Base-by-base conservation (phyloP, 2,888 invertebrate genomes). In the Acronicta aceris region DNA sequence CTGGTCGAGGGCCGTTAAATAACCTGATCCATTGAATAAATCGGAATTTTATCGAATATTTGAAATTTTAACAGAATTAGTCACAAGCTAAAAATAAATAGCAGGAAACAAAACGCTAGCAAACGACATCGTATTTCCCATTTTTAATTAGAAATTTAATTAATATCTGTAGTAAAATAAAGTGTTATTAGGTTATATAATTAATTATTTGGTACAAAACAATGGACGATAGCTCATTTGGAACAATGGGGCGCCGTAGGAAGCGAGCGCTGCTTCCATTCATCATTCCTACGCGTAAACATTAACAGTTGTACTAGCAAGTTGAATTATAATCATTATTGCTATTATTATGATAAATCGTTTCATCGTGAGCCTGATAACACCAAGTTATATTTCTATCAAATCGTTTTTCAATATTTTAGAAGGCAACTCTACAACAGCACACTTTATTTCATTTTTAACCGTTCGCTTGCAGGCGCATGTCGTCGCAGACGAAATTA, bases 181-280 rank as follows among this genome's bases (percentile, higher is more conserved):
- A 63, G 50, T 61, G 52, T 56, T 64, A 63, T 54, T 70, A 52
- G 69, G 75, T 81, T 78, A 81, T 73, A 68, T 71, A 79, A 78
- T 77, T 76, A 71, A 72, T 81, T 76, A 72, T 74, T 64, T 71
- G 45, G 56, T 42, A 15, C 46, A 36, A 60, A 65, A 82, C 82
- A 83, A 81, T 83, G 54, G 81, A 59, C 56, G 42, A 78, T 81
- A 76, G 59, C 52, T 81, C 71, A 76, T 74, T 72, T 62, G 50
- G 52, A 78, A 83, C 82, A 83, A 83, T 81, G 74, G 81, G 55
- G 60, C 36, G 74, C 53, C 57, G 68, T 63, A 73, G 59, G 59
- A 70, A 69, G 64, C 33, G 57, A 59, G 40, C 9, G 54, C 51
- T 38, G 53, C 33, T 46, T 60, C 65, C 61, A 76, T 77, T 73